Evolutionary conservation across 1,140 invertebrate species (phyloP), one percentile per base, ranked within the genome.

Genomic region (Drosophila tropicalis): DNA sequence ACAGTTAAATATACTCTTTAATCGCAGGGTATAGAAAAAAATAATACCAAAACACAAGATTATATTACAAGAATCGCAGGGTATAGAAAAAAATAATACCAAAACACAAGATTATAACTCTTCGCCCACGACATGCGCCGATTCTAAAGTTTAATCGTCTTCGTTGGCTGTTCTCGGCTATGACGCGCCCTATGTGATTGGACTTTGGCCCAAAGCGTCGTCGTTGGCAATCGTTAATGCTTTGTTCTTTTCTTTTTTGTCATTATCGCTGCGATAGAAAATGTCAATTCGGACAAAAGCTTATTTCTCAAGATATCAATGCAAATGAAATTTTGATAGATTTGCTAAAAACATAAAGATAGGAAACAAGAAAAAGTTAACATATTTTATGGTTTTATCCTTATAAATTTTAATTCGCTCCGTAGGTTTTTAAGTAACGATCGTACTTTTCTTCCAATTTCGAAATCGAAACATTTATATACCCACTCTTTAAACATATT

Each of bases 101-200:
- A 19, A 51, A 51, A 63, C 25, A 36, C 13, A 12, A 17, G n/a
- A 29, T 44, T 6, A 44, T 64, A 55, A 64, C 54, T 32, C 44
- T 51, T 64, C 41, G 47, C 62, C 40, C 62, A 64, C 62, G 62
- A 64, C 41, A 54, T 54, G 62, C 22, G 41, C 13, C 25, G 57
- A 39, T 60, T 60, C 57, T 60, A 34, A 39, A 62, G 17, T 47
- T 51, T 54, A 32, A 29, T 34, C 41, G 36, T 47, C 22, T 54
- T 51, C 41, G 25, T 51, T 29, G n/a, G 40, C 44, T 47, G 57
- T 34, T 36, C 32, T 60, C 44, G 44, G 57, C 47, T 64, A 64
- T 64, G 62, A 64, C 62, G 62, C 47, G 62, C 22, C 13, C 22
- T 36, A 17, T 64, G 41, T 17, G 40, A 15, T 41, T 62, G 62